Evolutionary conservation across 2,888 invertebrate species (phyloP).

Genomic region (Rhabditoides inermis): DNA sequence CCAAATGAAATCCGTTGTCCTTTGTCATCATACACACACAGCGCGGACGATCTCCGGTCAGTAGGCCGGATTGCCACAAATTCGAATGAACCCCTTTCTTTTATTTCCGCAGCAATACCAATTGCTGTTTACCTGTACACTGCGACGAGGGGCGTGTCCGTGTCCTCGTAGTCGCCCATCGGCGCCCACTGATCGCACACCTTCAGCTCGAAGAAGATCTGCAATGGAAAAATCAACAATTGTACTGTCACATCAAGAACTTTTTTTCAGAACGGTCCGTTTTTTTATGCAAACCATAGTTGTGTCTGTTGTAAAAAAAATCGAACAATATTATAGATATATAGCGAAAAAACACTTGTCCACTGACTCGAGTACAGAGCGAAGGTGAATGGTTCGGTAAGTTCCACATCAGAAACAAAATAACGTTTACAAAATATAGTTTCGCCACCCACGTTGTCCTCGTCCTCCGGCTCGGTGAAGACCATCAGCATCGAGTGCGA

Average conservation of each 20-base stretch:
- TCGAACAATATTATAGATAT: constrained; percentile 3
- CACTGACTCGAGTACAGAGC: too few species aligned
- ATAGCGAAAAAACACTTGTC: too few species aligned
- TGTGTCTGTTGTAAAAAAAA: neutral
- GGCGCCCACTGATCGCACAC: constrained; percentile 51
- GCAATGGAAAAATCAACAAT: constrained; percentile 2
- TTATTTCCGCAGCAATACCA: too few species aligned
- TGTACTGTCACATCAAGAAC: neutral
- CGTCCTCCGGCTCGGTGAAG: constrained; percentile 42
- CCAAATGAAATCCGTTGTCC: neutral
- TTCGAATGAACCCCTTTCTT: too few species aligned
- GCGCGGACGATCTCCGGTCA: too few species aligned
- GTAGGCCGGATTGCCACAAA: too few species aligned
- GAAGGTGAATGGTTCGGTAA: too few species aligned
- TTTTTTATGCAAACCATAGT: neutral
- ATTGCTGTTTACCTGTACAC: constrained; percentile 31
- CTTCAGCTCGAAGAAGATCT: constrained; percentile 49
- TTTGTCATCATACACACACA: neutral
- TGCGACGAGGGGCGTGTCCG: constrained; percentile 40
- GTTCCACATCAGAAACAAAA: neutral
- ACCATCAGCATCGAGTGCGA: constrained; percentile 44
- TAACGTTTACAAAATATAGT: neutral
- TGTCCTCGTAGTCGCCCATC: constrained; percentile 46
- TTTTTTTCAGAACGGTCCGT: too few species aligned
- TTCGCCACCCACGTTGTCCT: constrained; percentile 28